Evolutionary conservation across 2,888 invertebrate genomes (phyloP).

Genomic region (Eugnorisma glareosa): DNA sequence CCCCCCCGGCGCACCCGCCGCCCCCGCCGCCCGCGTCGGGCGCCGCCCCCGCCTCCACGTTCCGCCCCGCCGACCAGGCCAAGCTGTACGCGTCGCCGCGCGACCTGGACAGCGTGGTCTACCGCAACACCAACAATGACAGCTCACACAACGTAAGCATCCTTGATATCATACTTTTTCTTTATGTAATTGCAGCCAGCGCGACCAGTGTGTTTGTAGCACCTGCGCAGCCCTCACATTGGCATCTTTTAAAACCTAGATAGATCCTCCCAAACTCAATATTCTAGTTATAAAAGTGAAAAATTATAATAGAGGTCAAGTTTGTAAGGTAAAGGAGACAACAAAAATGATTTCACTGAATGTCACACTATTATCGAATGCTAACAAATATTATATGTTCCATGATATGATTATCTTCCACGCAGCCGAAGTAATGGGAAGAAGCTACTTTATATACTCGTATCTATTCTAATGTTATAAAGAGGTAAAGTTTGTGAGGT

Average conservation of each 20-base stretch:
- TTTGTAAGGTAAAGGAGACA: too few species aligned
- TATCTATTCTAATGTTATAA: too few species aligned
- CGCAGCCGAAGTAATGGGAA: not conserved
- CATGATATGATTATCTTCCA: not conserved
- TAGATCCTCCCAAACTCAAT: not conserved
- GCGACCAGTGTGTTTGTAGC: not conserved
- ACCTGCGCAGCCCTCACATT: not conserved
- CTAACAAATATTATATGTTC: too few species aligned
- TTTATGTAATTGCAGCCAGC: not conserved
- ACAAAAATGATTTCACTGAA: too few species aligned
- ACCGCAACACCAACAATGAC: constrained; percentile 71
- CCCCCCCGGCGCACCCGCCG: constrained; percentile 95
- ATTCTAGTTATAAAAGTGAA: not conserved
- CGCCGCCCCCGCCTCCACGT: constrained; percentile 95
- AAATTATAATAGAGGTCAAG: too few species aligned
- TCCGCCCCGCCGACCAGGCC: constrained; percentile 92
- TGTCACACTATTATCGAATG: not conserved
- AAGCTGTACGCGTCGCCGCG: constrained; percentile 96
- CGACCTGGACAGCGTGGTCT: constrained; percentile 91
- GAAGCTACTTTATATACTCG: too few species aligned
- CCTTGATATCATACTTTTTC: not conserved
- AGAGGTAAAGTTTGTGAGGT: too few species aligned
- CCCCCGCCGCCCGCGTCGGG: constrained; percentile 94
- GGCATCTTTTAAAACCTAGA: not conserved
- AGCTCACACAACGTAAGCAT: constrained; percentile 30